Conservation (phyloP, 2,888 invertebrate genomes). For the Drymonia ruficornis region DNA sequence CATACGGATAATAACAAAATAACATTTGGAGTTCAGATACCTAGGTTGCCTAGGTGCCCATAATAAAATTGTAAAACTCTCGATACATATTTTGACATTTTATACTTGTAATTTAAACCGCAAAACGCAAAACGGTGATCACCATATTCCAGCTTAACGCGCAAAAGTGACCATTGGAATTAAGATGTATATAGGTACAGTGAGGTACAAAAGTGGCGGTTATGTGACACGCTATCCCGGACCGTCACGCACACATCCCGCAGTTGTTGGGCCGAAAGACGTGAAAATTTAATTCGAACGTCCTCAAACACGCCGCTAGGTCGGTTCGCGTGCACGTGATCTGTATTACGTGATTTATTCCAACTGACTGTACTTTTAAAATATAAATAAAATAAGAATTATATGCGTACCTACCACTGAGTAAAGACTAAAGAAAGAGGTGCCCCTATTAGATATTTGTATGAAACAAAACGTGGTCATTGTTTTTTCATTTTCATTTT, state of each 20-base stretch:
- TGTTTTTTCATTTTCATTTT: too few relatives aligned
- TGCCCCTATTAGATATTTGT: too few relatives aligned
- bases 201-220: conserved; percentile 15
- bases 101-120: too few relatives aligned
- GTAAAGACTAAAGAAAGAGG: too few relatives aligned
- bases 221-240: conserved; percentile 32
- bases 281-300: conserved; percentile 57
- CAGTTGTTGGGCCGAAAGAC: conserved; percentile 17
- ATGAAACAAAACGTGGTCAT: too few relatives aligned
- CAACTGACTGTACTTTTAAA: conserved; percentile 32
- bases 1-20: too few relatives aligned
- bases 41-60: too few relatives aligned
- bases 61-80: too few relatives aligned
- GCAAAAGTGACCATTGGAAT: conserved; percentile 36
- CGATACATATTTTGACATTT: too few relatives aligned
- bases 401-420: background rate
- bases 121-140: conserved; percentile 16
- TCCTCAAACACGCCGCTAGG: conserved; percentile 36
- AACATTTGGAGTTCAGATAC: too few relatives aligned
- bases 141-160: conserved; percentile 31
- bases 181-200: conserved; percentile 35
- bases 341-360: conserved; percentile 50
- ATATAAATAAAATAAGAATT: conserved; percentile 8
- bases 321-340: conserved; percentile 44
- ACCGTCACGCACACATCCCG: conserved; percentile 38